These are phyloP conservation scores for Polydesmus complanatus DNA, from an alignment of 2,888 invertebrate species.

Conservation along the genomic window DNA sequence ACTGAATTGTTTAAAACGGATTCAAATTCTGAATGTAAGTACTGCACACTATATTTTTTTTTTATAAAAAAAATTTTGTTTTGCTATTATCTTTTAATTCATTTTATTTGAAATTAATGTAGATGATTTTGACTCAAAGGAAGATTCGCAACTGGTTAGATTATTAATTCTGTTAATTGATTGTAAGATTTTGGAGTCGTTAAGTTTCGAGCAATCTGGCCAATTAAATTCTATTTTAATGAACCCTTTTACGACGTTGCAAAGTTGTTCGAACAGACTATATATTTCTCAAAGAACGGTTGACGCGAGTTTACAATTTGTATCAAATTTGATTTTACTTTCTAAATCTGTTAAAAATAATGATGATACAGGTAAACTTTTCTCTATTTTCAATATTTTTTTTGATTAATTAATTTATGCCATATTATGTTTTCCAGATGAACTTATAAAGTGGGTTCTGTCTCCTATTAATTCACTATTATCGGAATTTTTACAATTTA, in stretches of 20 bases:
- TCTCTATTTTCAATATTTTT: no score
- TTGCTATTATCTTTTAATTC: background rate
- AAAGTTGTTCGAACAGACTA: constrained; percentile 1
- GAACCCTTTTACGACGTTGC: background rate
- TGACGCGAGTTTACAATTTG: constrained; percentile 3
- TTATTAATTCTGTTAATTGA: constrained; percentile 6
- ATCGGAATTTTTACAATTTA: background rate
- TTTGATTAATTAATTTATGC: no score
- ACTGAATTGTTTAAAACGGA: no score
- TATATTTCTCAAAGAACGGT: constrained; percentile 1
- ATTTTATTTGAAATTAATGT: background rate
- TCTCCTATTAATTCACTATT: background rate
- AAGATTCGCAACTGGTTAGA: background rate
- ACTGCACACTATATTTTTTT: background rate
- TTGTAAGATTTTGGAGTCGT: background rate
- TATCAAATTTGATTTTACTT: background rate
- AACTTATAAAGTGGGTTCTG: background rate
- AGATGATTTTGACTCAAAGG: background rate
- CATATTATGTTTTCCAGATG: no score
- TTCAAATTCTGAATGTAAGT: background rate
- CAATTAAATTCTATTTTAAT: background rate
- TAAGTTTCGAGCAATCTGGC: background rate
- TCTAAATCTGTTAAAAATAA: background rate
- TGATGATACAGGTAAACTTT: no score
- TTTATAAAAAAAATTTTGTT: background rate